Conservation (phyloP, 2,797 vertebrate species). For the Molossus molossus region DNA sequence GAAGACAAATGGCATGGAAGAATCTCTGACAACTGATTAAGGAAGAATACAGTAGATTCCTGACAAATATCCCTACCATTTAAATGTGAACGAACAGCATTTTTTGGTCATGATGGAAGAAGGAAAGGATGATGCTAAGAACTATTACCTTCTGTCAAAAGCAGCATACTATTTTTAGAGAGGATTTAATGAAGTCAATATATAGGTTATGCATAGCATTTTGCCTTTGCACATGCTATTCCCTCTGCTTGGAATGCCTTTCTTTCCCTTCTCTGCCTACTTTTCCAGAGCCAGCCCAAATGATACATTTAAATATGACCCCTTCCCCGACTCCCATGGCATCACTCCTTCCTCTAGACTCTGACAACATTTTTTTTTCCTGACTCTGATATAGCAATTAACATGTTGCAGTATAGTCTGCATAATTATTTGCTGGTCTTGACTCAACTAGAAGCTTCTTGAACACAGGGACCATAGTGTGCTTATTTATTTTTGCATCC, state of each 20-base stretch:
- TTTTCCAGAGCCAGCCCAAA: neutral
- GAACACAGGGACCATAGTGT: neutral
- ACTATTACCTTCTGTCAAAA: slow-evolving; percentile 49
- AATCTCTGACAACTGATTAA: slow-evolving; percentile 87
- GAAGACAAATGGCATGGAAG: slow-evolving; percentile 83
- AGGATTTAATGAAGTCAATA: neutral
- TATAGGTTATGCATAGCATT: neutral
- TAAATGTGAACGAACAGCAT: slow-evolving; percentile 10
- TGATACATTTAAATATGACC: neutral
- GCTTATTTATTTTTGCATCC: neutral
- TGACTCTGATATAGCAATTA: neutral
- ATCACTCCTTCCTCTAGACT: neutral
- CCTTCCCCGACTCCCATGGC: neutral
- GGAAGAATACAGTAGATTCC: slow-evolving; percentile 77
- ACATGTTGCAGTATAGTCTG: neutral
- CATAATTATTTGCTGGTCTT: slow-evolving; percentile 15
- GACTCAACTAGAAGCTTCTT: neutral
- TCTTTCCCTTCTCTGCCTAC: neutral
- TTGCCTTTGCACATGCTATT: neutral
- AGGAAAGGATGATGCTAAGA: neutral
- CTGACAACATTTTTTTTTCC: neutral
- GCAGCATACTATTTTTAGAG: neutral
- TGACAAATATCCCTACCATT: neutral
- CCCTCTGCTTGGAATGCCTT: neutral
- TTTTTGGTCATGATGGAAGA: neutral